These are phyloP conservation scores for Morus bassanus DNA, from an alignment of 2,797 vertebrate genomes.

Conservation along the genomic window DNA sequence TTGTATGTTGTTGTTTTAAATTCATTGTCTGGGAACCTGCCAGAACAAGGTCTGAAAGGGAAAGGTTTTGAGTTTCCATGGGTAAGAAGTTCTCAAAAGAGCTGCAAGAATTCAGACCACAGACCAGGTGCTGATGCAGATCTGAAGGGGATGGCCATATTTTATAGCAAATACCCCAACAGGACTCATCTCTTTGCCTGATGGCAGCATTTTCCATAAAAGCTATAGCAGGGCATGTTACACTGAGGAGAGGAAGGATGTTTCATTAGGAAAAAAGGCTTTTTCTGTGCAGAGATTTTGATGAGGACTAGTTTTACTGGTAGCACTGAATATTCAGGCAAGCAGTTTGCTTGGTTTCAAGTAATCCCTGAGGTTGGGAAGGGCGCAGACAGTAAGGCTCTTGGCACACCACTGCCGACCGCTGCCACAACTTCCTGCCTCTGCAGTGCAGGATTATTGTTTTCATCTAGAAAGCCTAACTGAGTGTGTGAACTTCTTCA, in stretches of 20 bases:
- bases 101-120: neutral
- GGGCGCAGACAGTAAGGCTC: neutral
- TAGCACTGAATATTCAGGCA: neutral
- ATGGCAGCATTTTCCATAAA: neutral
- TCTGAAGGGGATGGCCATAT: neutral
- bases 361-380: neutral
- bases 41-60: neutral
- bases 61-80: neutral
- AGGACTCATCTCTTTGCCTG: neutral
- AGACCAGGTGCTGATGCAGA: neutral
- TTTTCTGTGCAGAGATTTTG: neutral
- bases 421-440: neutral
- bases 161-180: neutral
- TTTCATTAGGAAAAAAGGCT: neutral
- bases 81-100: neutral
- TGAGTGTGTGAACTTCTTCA: neutral
- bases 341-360: neutral
- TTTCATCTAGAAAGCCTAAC: neutral
- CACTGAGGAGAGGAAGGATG: neutral
- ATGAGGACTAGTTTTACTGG: neutral
- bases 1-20: neutral
- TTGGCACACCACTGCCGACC: rapidly evolving
- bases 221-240: neutral
- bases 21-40: neutral
- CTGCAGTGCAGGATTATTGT: neutral